These are phyloP conservation scores for Perognathus longimembris DNA, from an alignment of 2,113 vertebrate species.

Conservation along the genomic window DNA sequence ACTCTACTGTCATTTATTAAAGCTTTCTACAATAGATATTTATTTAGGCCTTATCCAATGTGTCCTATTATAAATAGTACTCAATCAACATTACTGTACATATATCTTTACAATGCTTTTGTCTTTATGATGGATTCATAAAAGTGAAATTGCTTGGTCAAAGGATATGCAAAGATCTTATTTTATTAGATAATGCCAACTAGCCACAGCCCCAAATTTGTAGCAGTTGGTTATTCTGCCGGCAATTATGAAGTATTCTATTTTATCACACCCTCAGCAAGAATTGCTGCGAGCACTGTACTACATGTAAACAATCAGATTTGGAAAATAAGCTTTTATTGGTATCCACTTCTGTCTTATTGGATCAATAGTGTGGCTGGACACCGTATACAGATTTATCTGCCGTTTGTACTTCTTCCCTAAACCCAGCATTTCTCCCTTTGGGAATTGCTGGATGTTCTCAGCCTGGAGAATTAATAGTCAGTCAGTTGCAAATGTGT, in stretches of 20 bases:
- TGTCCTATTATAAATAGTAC: neutral
- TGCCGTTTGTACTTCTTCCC: neutral
- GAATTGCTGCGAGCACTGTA: neutral
- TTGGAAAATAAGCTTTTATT: neutral
- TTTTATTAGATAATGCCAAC: neutral
- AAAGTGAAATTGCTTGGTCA: neutral
- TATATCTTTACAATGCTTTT: neutral
- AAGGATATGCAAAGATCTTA: neutral
- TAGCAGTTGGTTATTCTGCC: neutral
- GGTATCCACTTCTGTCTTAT: neutral
- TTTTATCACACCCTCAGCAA: neutral
- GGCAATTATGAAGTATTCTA: neutral
- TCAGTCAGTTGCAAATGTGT: neutral
- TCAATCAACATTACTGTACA: neutral
- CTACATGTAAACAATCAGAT: neutral
- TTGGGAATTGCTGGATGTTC: neutral
- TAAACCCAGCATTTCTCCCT: neutral
- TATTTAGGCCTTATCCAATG: neutral
- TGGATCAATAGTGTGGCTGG: neutral
- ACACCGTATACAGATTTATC: neutral
- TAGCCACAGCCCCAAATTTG: neutral
- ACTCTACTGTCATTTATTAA: neutral
- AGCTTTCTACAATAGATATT: neutral
- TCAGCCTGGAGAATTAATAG: neutral
- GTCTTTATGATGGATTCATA: slow-evolving; percentile 30